Base-by-base conservation (phyloP, 2,797 vertebrate species). In the Muscicapa comitata region DNA sequence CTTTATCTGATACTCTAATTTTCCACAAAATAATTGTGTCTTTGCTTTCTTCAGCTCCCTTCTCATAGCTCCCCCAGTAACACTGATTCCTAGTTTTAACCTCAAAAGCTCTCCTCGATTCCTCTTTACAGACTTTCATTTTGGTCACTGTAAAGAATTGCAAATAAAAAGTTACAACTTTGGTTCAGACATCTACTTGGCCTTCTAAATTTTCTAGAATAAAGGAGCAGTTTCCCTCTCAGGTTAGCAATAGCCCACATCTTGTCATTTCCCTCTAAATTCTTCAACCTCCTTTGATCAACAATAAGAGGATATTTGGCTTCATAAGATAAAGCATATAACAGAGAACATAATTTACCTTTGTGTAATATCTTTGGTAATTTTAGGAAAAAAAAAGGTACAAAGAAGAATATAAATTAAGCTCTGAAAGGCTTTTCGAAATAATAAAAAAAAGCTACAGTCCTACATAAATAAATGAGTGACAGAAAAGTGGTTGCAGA, bases 291-390 rank as follows among this genome's bases (percentile, higher is more conserved):
- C 98, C 97, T 96, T 97, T 97, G 98, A 98, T 98, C 98, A 98
- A 98, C 98, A 98, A 98, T 97, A 98, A 98, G 98, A 98, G 98
- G 98, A 98, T 98, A 99, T 99, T 99, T 99, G 99, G 99, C 99
- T 99, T 99, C 97, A 97, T 98, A 98, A 98, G 98, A 99, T 99
- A 99, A 99, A 99, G 99, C 99, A 99, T 99, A 98, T 98, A 99
- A 98, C 98, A 98, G 98, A 99, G 98, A 99, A 98, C 98, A 98
- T 98, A 97, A 98, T 98, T 98, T 98, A 99, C 98, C 98, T 98
- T 98, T 98, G 98, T 98, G 98, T 99, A 99, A 97, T 97, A 98
- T 99, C 99, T 99, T 99, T 99, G 99, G 99, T 99, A 98, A 98
- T 98, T 98, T 99, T 98, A 98, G 98, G 98, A 97, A 97, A 97